phyloP scores from a whole-genome alignment of 2,888 invertebrate genomes.

The Omphaloscelis lunosa region DNA sequence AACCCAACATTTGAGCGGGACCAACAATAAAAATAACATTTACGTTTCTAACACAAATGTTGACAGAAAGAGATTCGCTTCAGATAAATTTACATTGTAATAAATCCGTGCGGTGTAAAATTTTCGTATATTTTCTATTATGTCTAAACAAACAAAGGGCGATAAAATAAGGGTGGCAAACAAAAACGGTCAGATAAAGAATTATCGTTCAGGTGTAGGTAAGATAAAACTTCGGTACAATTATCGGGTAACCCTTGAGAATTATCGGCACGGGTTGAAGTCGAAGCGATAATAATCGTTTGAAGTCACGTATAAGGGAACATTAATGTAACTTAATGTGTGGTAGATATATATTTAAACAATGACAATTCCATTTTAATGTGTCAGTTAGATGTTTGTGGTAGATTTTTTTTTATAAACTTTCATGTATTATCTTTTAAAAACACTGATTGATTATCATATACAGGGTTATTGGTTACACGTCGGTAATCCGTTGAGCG shows the following conservation, averaged over 20 bases:
- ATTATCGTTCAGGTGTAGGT: constrained; percentile 53
- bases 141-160: constrained; percentile 66
- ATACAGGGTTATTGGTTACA: too few species aligned
- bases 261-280: constrained; percentile 38
- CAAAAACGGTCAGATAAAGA: constrained; percentile 63
- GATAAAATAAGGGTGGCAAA: constrained; percentile 56
- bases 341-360: constrained; percentile 10
- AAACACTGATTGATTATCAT: too few species aligned
- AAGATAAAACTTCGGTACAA: constrained; percentile 44
- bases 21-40: constrained; percentile 58
- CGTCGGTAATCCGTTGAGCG: too few species aligned
- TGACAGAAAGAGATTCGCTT: constrained; percentile 66
- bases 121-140: constrained; percentile 67
- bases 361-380: constrained; percentile 18
- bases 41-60: constrained; percentile 62
- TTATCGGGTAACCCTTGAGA: constrained; percentile 61
- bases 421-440: too few species aligned
- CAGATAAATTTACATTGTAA: constrained; percentile 69
- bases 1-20: constrained; percentile 37
- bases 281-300: constrained; percentile 34
- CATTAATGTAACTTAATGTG: constrained; percentile 9
- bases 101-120: constrained; percentile 66
- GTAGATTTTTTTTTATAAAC: background rate
- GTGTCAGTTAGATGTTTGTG: background rate
- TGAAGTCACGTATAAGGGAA: constrained; percentile 44